Evolutionary conservation across 2,113 vertebrate species (phyloP).

Genomic region (Tor tambroides): DNA sequence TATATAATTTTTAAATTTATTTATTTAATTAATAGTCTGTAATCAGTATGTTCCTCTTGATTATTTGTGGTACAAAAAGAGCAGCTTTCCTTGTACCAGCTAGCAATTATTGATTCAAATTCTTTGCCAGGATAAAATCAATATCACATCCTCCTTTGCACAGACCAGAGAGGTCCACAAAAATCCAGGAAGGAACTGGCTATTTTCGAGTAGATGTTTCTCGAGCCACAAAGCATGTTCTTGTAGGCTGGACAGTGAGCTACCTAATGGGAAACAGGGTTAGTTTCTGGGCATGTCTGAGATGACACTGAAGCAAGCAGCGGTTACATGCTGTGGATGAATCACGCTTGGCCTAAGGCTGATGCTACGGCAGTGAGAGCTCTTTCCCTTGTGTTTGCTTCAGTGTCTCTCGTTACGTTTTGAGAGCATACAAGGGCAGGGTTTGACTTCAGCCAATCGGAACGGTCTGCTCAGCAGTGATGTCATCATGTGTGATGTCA

Average conservation of each 20-base stretch:
- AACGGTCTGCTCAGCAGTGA: neutral
- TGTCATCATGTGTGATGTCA: conserved; percentile 44
- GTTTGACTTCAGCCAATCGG: conserved; percentile 46
- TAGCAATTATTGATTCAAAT: neutral
- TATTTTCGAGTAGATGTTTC: neutral
- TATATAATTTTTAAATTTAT: too few species aligned
- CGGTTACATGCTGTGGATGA: conserved; percentile 26
- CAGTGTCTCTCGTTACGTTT: neutral
- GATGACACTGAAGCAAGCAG: conserved; percentile 9
- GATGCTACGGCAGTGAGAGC: neutral
- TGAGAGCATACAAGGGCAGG: conserved; percentile 32
- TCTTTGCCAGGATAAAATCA: conserved; percentile 15
- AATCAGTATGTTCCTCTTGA: neutral
- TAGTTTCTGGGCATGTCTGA: conserved; percentile 29
- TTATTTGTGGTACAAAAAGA: neutral
- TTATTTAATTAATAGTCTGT: neutral
- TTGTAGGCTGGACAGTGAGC: neutral
- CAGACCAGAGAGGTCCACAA: neutral
- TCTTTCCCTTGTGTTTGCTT: conserved; percentile 42
- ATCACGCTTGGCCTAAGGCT: conserved; percentile 18
- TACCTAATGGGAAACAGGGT: neutral
- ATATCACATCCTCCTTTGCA: neutral
- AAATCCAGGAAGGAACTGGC: neutral
- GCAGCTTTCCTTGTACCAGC: neutral
- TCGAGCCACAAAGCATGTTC: neutral